Conservation (phyloP, 1,140 invertebrate genomes). For the Neomicropteryx cornuta region DNA sequence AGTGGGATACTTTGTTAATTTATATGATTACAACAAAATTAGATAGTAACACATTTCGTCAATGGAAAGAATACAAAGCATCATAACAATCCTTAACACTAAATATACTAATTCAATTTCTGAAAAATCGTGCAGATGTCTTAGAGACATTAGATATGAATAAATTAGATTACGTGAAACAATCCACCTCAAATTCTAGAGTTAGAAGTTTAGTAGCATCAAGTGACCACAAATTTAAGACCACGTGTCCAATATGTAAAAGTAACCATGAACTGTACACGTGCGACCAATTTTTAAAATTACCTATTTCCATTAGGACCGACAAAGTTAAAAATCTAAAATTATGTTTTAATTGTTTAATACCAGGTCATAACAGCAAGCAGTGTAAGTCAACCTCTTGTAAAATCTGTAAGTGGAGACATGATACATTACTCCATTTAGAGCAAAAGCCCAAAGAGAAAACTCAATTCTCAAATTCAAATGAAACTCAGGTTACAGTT, state of each 20-base stretch:
- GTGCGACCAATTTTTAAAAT: slow-evolving; percentile 2
- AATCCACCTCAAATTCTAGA: neutral
- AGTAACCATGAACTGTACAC: slow-evolving; percentile 4
- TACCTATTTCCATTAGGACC: slow-evolving; percentile 1
- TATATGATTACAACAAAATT: slow-evolving; percentile 5
- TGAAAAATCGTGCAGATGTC: too few relatives aligned
- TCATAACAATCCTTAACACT: too few relatives aligned
- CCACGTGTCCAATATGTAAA: slow-evolving; percentile 5
- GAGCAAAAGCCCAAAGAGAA: too few relatives aligned
- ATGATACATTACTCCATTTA: slow-evolving; percentile 6
- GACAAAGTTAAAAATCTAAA: slow-evolving; percentile 1
- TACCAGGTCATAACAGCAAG: slow-evolving; percentile 1
- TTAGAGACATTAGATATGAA: slow-evolving; percentile 1
- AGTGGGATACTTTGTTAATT: slow-evolving; percentile 6
- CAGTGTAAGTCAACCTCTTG: slow-evolving; percentile 4
- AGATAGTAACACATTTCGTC: slow-evolving; percentile 4
- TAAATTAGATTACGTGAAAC: slow-evolving; percentile 5
- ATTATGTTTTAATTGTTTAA: slow-evolving; percentile 5
- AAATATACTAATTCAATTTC: slow-evolving; percentile 1
- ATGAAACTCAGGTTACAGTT: too few relatives aligned
- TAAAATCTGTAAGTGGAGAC: slow-evolving; percentile 4
- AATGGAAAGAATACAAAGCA: slow-evolving; percentile 8
- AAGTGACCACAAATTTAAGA: neutral
- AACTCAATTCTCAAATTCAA: too few relatives aligned
- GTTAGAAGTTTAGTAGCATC: slow-evolving; percentile 4